Percentiles rank a stretch among this genome's conserved stretches.
phyloP scores from a whole-genome alignment of 2,888 invertebrate genomes.

The Nephrotoma flavescens region DNA sequence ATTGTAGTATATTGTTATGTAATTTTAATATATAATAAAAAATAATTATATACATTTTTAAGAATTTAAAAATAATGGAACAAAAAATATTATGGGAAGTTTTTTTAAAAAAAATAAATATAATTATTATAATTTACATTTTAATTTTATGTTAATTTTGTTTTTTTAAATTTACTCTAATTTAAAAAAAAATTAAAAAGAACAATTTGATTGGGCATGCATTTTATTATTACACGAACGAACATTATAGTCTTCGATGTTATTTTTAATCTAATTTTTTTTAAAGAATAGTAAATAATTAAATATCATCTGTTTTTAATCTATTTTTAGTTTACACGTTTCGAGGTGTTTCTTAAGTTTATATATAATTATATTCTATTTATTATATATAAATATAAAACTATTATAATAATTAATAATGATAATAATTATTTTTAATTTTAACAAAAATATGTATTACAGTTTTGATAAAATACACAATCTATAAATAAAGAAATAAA shows the following conservation, averaged over 20 bases:
- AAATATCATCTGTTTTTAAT: background rate
- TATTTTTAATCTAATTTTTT: background rate
- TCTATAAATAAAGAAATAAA: background rate
- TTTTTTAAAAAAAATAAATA: background rate
- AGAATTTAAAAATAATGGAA: background rate
- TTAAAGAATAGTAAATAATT: background rate
- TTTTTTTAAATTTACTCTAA: background rate
- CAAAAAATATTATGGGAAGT: background rate
- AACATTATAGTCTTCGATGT: background rate
- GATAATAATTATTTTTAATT: background rate
- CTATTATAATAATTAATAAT: background rate
- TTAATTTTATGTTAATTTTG: background rate
- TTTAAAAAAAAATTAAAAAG: background rate
- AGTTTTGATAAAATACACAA: background rate
- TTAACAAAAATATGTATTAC: background rate
- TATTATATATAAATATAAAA: background rate
- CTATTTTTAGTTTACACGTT: background rate
- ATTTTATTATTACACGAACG: background rate
- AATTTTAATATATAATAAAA: slow-evolving; percentile 3
- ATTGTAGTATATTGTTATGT: slow-evolving; percentile 1
- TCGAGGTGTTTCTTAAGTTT: background rate
- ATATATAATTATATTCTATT: background rate
- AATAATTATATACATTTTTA: background rate
- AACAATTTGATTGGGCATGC: background rate
- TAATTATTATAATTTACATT: background rate